Evolutionary conservation across 2,797 vertebrate species (phyloP).

Genomic region (Hemibagrus guttatus): DNA sequence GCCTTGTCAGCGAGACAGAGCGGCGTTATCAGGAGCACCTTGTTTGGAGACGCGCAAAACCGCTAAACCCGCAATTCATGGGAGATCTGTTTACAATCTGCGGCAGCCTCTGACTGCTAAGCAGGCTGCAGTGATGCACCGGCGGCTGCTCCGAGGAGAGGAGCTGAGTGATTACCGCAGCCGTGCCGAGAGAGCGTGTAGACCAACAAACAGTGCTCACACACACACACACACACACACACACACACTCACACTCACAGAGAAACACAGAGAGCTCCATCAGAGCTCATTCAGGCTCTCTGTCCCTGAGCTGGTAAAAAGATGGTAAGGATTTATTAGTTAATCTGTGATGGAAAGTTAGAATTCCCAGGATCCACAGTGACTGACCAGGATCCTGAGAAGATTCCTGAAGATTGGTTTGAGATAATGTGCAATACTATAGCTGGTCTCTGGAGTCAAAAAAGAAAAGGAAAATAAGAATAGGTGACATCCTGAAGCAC

Average conservation of each 20-base stretch:
- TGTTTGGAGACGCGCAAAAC: constrained; percentile 84
- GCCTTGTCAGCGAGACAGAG: constrained; percentile 72
- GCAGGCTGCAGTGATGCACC: constrained; percentile 75
- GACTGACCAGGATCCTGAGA: not conserved
- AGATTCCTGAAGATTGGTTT: not conserved
- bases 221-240: constrained; percentile 13
- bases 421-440: not conserved
- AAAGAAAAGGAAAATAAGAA: not conserved
- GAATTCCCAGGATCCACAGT: not conserved
- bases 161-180: constrained; percentile 81
- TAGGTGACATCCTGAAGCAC: not conserved
- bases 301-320: constrained; percentile 13
- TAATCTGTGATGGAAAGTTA: constrained; percentile 23
- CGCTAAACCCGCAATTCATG: constrained; percentile 82
- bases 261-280: not conserved
- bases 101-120: constrained; percentile 80
- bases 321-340: constrained; percentile 12
- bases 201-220: constrained; percentile 25
- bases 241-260: constrained; percentile 18
- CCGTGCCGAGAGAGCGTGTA: constrained; percentile 38
- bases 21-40: constrained; percentile 80
- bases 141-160: constrained; percentile 76
- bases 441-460: not conserved
- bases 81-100: constrained; percentile 86
- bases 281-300: constrained; percentile 17